Conservation (phyloP, 2,797 vertebrate genomes). For the Anguilla marmorata region DNA sequence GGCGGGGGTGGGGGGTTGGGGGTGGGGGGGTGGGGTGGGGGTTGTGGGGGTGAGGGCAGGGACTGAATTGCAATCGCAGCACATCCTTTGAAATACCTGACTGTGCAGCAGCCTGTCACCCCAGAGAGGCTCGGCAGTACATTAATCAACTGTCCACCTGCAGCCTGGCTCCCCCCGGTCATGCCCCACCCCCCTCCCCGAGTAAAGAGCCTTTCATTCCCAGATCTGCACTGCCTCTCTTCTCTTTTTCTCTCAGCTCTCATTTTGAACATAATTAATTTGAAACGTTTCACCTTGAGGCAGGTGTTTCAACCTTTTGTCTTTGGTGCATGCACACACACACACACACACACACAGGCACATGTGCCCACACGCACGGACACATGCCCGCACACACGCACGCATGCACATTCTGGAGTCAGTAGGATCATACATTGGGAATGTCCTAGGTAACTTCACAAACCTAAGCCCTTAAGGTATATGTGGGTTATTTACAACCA, state of each 20-base stretch:
- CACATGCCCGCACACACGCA: too few species aligned
- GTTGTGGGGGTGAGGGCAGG: not conserved
- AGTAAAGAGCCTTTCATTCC: not conserved
- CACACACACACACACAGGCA: not conserved
- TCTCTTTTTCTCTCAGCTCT: not conserved
- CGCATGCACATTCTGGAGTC: not conserved
- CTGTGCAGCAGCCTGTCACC: conserved; percentile 32
- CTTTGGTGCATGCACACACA: not conserved
- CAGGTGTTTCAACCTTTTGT: not conserved
- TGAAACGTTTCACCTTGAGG: not conserved
- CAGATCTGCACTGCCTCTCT: not conserved
- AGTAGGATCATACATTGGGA: not conserved
- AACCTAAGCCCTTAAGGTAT: not conserved
- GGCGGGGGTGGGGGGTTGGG: not conserved
- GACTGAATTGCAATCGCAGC: not conserved
- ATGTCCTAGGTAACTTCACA: not conserved
- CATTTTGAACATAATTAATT: not conserved
- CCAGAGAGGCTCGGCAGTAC: conserved; percentile 8
- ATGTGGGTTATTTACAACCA: not conserved
- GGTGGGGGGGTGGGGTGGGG: not conserved
- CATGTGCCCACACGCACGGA: not conserved
- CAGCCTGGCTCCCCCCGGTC: not conserved
- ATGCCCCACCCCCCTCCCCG: not conserved
- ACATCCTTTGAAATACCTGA: conserved; percentile 39
- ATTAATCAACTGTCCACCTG: conserved; percentile 30